A percentile compares a stretch with the other conserved stretches of the same genome.
Evolutionary conservation across 2,888 invertebrate species (phyloP).

Genomic region (Folsomia candida): DNA sequence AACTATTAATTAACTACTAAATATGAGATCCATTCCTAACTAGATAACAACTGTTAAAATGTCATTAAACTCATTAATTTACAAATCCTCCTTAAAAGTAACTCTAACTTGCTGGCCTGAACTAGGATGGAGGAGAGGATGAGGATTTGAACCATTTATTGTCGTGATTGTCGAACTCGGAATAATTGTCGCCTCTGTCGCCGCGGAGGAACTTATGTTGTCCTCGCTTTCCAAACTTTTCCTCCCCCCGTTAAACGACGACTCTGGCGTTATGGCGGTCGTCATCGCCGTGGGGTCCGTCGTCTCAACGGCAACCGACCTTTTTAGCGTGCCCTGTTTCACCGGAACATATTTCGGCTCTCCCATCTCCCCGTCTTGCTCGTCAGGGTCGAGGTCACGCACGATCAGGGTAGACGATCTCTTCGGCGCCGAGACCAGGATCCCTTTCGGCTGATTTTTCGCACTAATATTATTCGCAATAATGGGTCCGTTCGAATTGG

Average conservation of each 20-base stretch:
- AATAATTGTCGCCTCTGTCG: slow-evolving; percentile 18
- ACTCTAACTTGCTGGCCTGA: too few species aligned
- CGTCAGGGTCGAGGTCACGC: slow-evolving; percentile 44
- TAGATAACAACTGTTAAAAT: too few species aligned
- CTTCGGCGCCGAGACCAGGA: slow-evolving; percentile 10
- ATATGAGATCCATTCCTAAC: too few species aligned
- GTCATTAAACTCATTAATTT: too few species aligned
- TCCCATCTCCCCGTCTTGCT: slow-evolving; percentile 33
- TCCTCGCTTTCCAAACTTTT: too few species aligned
- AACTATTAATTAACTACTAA: too few species aligned
- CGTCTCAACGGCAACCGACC: slow-evolving; percentile 47
- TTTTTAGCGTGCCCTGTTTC: slow-evolving; percentile 45
- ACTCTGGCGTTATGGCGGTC: too few species aligned
- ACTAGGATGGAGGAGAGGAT: too few species aligned
- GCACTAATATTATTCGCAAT: background rate
- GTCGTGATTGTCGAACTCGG: slow-evolving; percentile 20
- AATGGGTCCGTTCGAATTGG: background rate
- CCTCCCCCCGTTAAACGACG: too few species aligned
- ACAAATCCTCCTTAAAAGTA: slow-evolving; percentile 1
- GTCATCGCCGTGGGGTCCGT: too few species aligned
- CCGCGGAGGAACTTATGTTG: slow-evolving; percentile 24
- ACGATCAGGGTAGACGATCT: slow-evolving; percentile 40
- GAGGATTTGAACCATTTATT: slow-evolving; percentile 12
- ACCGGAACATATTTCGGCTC: slow-evolving; percentile 41
- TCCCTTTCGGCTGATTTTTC: background rate